Base-by-base conservation (phyloP, 2,113 vertebrate genomes). In the Ctenomys sociabilis region DNA sequence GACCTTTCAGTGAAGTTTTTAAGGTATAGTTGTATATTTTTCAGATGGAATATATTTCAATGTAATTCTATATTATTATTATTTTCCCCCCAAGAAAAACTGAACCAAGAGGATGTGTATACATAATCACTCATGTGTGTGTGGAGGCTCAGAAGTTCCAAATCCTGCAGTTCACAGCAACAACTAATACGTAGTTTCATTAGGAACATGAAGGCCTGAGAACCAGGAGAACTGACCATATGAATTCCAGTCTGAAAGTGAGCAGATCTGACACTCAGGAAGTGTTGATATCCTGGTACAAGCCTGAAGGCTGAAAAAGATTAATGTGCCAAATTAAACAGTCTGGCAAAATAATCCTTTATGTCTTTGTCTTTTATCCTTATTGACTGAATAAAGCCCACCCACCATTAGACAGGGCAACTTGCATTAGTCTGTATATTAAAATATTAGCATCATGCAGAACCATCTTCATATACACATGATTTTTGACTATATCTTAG, bases 31-130 rank as follows among this genome's bases (percentile, higher is more conserved):
- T 57, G 30, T 1, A n/a, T 45, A 37, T 3, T 86, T 54, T 93
- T 94, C 12, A 78, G 90, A 88, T 1, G 21, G 13, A 78, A 97
- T 66, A 49, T 84, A 90, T 80, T 72, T 3, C 14, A 43, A 49
- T 68, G 37, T 17, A 68, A 24, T 45, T 63, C 8, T 83, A 3
- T 52, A 32, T 22, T n/a, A 66, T 11, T 4, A 8, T 32, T 45
- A n/a, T 49, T 49, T 11, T 49, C 49, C 49, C 49, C 49, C 49
- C 16, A 1, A 78, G 49, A 80, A 30, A n/a, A 22, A 37, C 57
- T 45, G 28, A 80, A 8, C 12, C 59, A 66, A 19, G 24, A 59
- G 28, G 59, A 0, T 32, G 10, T 75, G 22, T 49, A 5, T 72
- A 40, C 35, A 17, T 10, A 26, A 40, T 24, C 24, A 32, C 17